Base-by-base conservation (phyloP, 2,797 vertebrate species). In the Tachyglossus aculeatus region DNA sequence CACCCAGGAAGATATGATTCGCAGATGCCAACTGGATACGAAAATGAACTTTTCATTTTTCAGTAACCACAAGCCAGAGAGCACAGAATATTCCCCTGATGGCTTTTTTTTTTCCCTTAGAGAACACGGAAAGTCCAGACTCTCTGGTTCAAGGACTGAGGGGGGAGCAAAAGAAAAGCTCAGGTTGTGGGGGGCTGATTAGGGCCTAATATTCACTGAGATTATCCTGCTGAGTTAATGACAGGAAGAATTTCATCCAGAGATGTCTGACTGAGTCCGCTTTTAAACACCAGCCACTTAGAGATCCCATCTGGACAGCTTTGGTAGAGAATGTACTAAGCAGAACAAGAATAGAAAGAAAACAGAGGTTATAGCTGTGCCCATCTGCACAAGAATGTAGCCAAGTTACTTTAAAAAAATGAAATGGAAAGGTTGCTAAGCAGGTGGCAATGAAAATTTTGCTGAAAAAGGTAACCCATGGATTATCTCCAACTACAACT, bases 321-420 rank as follows among this genome's bases (percentile, higher is more conserved):
- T 80, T 73, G 58, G 50, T 55, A 54, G 59, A 59, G n/a, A 22
- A 24, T 7, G 4, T 22, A 12, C 19, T 13, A 16, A 78, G 54
- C 53, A 54, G 48, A 51, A 25, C 13, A 52, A 55, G 69, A 71
- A 44, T 34, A 66, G 67, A 51, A 58, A 76, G 16, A 11, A 53
- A 18, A 59, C 1, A 2, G 4, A 6, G 6, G 6, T 3, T 16
- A 15, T n/a, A 9, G 5, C 14, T 7, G 16, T 33, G 14, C 15
- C 33, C 12, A 16, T 19, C 5, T 5, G 38, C 27, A 43, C 6
- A 6, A 15, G 51, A 38, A 19, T 47, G 14, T n/a, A 2, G 6
- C 27, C 58, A 14, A n/a, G 11, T 9, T 62, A 25, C 15, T 50
- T 21, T n/a, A n/a, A n/a, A n/a, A n/a, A n/a, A n/a, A n/a, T n/a